Evolutionary conservation across 2,888 invertebrate species (phyloP).

Genomic region (Romanomermis culicivorax): DNA sequence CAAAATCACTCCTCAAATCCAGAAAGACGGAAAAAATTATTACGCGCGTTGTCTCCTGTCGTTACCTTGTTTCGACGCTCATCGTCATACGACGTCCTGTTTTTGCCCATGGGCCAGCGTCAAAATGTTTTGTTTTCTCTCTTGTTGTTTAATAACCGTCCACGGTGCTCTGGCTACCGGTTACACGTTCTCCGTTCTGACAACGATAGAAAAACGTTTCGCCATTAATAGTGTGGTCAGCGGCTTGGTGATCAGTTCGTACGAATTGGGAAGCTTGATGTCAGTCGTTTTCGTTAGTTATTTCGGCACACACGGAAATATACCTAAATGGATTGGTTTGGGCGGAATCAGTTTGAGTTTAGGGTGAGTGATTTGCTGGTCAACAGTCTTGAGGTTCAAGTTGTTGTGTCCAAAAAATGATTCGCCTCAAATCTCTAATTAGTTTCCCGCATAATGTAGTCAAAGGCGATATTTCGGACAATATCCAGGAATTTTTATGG

Average conservation of each 20-base stretch:
- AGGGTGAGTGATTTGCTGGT: too few species aligned
- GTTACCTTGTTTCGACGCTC: too few species aligned
- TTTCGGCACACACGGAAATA: conserved; percentile 69
- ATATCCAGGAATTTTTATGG: too few species aligned
- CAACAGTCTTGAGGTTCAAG: too few species aligned
- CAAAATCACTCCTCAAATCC: too few species aligned
- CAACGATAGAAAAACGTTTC: conserved; percentile 74
- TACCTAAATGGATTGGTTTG: conserved; percentile 80
- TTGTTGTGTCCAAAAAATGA: too few species aligned
- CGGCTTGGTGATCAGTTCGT: conserved; percentile 20
- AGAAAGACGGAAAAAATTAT: too few species aligned
- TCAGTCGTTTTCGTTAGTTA: conserved; percentile 88
- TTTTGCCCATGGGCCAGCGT: conserved; percentile 5
- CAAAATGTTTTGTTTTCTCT: conserved; percentile 25
- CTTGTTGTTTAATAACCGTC: conserved; percentile 27
- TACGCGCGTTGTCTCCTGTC: too few species aligned
- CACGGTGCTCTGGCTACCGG: conserved; percentile 29
- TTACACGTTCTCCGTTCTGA: conserved; percentile 47
- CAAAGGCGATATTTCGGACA: too few species aligned
- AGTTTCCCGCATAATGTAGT: too few species aligned
- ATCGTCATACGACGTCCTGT: neutral
- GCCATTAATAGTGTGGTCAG: conserved; percentile 46
- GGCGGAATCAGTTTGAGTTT: conserved; percentile 76
- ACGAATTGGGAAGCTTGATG: conserved; percentile 55
- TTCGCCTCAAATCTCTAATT: too few species aligned